Evolutionary conservation across 2,888 invertebrate species (phyloP).

Genomic region (Athetis lepigone): DNA sequence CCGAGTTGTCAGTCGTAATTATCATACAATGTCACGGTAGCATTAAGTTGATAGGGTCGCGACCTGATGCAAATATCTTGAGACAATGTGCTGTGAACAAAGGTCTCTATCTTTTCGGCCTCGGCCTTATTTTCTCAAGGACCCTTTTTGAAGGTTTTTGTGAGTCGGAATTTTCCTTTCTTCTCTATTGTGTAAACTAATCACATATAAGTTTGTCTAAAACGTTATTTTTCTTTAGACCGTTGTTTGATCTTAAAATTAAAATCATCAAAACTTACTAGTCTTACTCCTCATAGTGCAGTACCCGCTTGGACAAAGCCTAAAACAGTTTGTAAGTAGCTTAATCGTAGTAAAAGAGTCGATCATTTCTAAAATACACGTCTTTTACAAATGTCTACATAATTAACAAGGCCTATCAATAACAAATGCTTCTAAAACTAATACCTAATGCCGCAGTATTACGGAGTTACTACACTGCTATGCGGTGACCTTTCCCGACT

Average conservation of each 20-base stretch:
- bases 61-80: conserved; percentile 67
- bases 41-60: conserved; percentile 75
- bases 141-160: conserved; percentile 6
- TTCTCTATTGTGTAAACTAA: background rate
- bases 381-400: conserved; percentile 20
- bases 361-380: background rate
- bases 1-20: conserved; percentile 78
- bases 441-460: conserved; percentile 35
- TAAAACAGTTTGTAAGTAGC: background rate
- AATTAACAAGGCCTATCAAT: conserved; percentile 38
- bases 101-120: conserved; percentile 19
- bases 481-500: conserved; percentile 38
- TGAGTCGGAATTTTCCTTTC: background rate
- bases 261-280: background rate
- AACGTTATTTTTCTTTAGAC: background rate
- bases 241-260: background rate
- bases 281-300: no score
- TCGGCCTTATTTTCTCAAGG: background rate
- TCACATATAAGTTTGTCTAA: no score
- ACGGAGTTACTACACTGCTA: conserved; percentile 30
- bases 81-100: conserved; percentile 57
- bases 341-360: background rate
- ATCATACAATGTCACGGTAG: conserved; percentile 89
- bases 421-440: conserved; percentile 29
- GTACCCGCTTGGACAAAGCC: no score